Evolutionary conservation across 2,888 invertebrate genomes (phyloP).

Genomic region (Pimpla rufipes): DNA sequence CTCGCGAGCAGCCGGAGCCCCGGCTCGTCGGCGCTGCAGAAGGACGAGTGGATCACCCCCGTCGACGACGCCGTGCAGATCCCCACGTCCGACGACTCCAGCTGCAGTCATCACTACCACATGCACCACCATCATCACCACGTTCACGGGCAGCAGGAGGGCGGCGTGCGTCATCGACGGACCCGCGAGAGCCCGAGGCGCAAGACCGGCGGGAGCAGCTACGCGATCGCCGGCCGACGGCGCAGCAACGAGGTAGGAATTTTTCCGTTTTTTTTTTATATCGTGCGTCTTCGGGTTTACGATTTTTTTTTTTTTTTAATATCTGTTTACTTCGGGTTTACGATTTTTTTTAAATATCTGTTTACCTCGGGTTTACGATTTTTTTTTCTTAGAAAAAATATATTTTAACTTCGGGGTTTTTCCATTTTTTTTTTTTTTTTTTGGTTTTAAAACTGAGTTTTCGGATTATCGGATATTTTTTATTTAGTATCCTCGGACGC

Average conservation of each 20-base stretch:
- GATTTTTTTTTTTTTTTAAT: background rate
- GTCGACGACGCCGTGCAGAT: slow-evolving; percentile 87
- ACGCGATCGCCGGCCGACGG: slow-evolving; percentile 85
- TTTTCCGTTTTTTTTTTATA: background rate
- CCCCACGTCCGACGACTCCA: slow-evolving; percentile 88
- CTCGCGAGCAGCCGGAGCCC: slow-evolving; percentile 77
- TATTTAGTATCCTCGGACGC: too few relatives aligned
- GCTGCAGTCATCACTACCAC: slow-evolving; percentile 84
- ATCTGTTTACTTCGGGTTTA: too few relatives aligned
- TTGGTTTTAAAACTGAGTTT: too few relatives aligned
- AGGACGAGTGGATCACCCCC: slow-evolving; percentile 86
- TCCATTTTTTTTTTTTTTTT: too few relatives aligned
- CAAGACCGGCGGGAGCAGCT: slow-evolving; percentile 87
- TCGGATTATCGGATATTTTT: too few relatives aligned
- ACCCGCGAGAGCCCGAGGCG: slow-evolving; percentile 89
- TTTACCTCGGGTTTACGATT: too few relatives aligned
- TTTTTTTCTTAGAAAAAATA: too few relatives aligned
- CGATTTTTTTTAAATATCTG: too few relatives aligned
- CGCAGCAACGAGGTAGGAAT: slow-evolving; percentile 82
- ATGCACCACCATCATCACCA: slow-evolving; percentile 82
- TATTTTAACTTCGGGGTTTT: too few relatives aligned
- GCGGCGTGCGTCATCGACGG: slow-evolving; percentile 83
- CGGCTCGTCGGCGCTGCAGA: slow-evolving; percentile 70
- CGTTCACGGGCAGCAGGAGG: slow-evolving; percentile 77
- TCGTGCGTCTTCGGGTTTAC: background rate